These are phyloP conservation scores for Philonicus albiceps DNA, from an alignment of 2,888 invertebrate species.

Conservation along the genomic window DNA sequence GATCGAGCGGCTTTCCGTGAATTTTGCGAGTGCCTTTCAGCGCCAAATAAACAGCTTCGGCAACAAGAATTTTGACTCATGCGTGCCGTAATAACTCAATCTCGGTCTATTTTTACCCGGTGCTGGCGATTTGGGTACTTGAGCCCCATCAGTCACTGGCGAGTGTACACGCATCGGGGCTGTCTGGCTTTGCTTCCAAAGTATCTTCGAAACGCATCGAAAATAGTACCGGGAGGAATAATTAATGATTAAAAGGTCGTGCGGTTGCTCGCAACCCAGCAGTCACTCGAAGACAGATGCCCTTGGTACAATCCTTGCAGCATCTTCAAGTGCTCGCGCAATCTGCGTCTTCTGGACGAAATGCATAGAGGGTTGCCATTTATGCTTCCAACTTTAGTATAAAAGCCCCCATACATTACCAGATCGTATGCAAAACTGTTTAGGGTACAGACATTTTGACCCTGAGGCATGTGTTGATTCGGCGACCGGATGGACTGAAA, in stretches of 20 bases:
- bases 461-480: too few relatives aligned
- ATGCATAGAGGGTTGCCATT: background rate
- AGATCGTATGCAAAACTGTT: too few relatives aligned
- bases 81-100: conserved; percentile 23
- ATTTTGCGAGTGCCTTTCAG: background rate
- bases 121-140: background rate
- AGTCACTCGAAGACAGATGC: conserved; percentile 38
- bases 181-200: conserved; percentile 29
- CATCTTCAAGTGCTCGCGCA: background rate
- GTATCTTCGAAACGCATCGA: conserved; percentile 35
- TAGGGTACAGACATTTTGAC: too few relatives aligned
- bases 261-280: conserved; percentile 41
- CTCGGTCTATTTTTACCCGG: conserved; percentile 5
- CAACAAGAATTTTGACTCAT: background rate
- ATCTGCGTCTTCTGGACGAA: background rate
- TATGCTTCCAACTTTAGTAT: too few relatives aligned
- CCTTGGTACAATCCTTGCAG: background rate
- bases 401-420: too few relatives aligned
- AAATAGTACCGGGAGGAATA: conserved; percentile 45
- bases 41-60: background rate
- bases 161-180: background rate
- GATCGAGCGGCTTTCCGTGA: background rate
- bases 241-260: conserved; percentile 48
- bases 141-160: background rate
- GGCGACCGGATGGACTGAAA: too few relatives aligned